A percentile compares a stretch with the other conserved stretches of the same genome.
Conservation (phyloP, 2,113 vertebrate genomes). For the Campylomormyrus tamandua region DNA sequence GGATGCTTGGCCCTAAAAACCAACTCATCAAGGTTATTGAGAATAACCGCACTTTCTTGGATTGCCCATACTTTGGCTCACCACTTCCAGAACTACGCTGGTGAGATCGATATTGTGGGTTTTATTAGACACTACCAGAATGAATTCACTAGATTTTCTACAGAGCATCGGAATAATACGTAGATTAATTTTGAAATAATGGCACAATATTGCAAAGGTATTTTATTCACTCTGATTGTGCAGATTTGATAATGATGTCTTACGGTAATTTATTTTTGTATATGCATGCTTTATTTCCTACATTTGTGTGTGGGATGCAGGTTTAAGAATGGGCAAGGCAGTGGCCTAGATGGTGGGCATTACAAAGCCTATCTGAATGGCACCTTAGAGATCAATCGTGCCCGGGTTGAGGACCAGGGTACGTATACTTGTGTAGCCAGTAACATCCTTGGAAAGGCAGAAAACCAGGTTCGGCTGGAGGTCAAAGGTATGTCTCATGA, state of each 20-base stretch:
- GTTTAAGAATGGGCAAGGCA: slow-evolving; percentile 97
- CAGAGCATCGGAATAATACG: neutral
- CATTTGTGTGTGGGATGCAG: slow-evolving; percentile 46
- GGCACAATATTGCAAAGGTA: neutral
- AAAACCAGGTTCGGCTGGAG: slow-evolving; percentile 86
- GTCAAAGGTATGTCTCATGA: slow-evolving; percentile 83
- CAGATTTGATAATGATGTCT: neutral
- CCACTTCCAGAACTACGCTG: slow-evolving; percentile 83
- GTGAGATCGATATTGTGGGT: slow-evolving; percentile 56
- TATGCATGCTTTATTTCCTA: slow-evolving; percentile 9
- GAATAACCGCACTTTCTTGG: slow-evolving; percentile 79
- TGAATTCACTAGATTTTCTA: neutral
- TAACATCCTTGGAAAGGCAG: slow-evolving; percentile 79
- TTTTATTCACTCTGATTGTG: neutral
- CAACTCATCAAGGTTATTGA: slow-evolving; percentile 84
- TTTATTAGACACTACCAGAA: neutral
- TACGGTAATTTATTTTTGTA: neutral
- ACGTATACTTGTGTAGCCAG: slow-evolving; percentile 92
- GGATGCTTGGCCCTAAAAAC: slow-evolving; percentile 77
- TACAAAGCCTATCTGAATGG: slow-evolving; percentile 83
- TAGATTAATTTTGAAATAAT: neutral
- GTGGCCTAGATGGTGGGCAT: slow-evolving; percentile 83
- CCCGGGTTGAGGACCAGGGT: slow-evolving; percentile 80
- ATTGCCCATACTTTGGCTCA: slow-evolving; percentile 93
- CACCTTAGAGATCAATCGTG: slow-evolving; percentile 78